Base-by-base conservation (phyloP, 1,140 invertebrate species). In the Patella vulgata region DNA sequence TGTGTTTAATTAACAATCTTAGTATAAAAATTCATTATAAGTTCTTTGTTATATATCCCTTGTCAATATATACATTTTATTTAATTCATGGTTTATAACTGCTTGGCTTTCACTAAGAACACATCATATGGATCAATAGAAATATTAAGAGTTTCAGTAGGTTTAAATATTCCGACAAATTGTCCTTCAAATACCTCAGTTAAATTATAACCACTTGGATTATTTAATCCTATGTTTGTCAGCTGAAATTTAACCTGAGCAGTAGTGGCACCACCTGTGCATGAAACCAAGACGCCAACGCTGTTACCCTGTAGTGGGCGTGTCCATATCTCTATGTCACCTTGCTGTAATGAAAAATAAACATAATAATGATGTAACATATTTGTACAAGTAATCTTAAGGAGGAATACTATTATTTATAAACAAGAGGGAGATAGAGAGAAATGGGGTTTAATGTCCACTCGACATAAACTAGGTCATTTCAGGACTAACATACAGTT, bases 111-210 rank as follows among this genome's bases (percentile, higher is more conserved):
- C 12, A 53, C 54, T 23, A 74, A 63, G 39, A 63, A 57, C 3
- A 74, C 76, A 57, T 93, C 93, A 79, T 93, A 94, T 69, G 94
- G 94, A 85, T 96, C 96, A 3, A 97, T 93, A 88, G 93, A 93
- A 21, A 95, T 92, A 86, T 93, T 95, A 68, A 97, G 93, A 82
- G 93, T 93, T n/a, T 93, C 93, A 78, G 91, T 89, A 1, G 94
- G 92, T 30, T 89, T 90, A 40, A 95, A 83, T 51, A 92, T 88
- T 44, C 92, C 93, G 74, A 76, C 59, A 25, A 40, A 42, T 33
- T 55, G 47, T 8, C 65, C 68, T 28, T 56, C 60, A 48, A 79
- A 79, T 23, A 71, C 61, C 44, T 74, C 93, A 84, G 93, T 91
- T 48, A 96, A 91, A 82, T 88, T 87, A 81, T 96, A 96, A 57